These are phyloP conservation scores for Micropoecilia bifurca DNA, from an alignment of 2,797 vertebrate genomes.

Conservation along the genomic window DNA sequence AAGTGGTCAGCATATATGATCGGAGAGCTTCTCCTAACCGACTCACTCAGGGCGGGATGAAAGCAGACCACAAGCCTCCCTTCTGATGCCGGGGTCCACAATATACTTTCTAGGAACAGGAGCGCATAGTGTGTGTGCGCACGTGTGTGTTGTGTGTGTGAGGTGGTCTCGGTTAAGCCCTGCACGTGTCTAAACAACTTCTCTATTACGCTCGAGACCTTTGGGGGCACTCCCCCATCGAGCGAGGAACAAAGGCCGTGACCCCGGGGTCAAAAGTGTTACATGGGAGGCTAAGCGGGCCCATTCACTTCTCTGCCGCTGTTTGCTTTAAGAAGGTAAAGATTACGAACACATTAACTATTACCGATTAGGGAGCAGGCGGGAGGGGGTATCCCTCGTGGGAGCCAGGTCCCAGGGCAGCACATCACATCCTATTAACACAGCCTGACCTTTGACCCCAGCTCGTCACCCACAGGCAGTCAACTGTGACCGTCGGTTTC, in stretches of 20 bases:
- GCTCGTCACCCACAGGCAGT: slow-evolving; percentile 65
- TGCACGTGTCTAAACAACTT: slow-evolving; percentile 94
- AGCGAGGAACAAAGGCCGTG: slow-evolving; percentile 91
- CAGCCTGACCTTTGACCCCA: slow-evolving; percentile 73
- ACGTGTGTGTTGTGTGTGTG: slow-evolving; percentile 36
- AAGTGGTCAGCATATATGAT: slow-evolving; percentile 46
- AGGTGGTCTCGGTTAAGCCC: slow-evolving; percentile 75
- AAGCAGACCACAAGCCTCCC: slow-evolving; percentile 38
- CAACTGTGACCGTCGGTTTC: slow-evolving; percentile 66
- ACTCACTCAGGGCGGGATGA: slow-evolving; percentile 30
- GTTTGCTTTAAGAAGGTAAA: slow-evolving; percentile 96
- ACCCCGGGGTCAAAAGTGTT: slow-evolving; percentile 92
- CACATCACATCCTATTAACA: slow-evolving; percentile 82
- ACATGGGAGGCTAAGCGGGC: slow-evolving; percentile 86
- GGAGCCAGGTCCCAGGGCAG: slow-evolving; percentile 76
- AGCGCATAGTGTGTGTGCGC: slow-evolving; percentile 32
- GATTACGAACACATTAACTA: slow-evolving; percentile 93
- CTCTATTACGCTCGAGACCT: slow-evolving; percentile 88
- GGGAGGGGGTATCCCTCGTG: slow-evolving; percentile 83
- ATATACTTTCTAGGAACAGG: slow-evolving; percentile 51
- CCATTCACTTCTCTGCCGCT: slow-evolving; percentile 86
- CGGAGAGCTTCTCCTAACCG: slow-evolving; percentile 43
- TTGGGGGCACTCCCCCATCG: slow-evolving; percentile 88
- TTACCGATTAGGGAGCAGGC: slow-evolving; percentile 86
- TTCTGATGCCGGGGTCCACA: slow-evolving; percentile 11